Conservation (phyloP, 2,888 invertebrate species). For the Melinopterus prodromus region DNA sequence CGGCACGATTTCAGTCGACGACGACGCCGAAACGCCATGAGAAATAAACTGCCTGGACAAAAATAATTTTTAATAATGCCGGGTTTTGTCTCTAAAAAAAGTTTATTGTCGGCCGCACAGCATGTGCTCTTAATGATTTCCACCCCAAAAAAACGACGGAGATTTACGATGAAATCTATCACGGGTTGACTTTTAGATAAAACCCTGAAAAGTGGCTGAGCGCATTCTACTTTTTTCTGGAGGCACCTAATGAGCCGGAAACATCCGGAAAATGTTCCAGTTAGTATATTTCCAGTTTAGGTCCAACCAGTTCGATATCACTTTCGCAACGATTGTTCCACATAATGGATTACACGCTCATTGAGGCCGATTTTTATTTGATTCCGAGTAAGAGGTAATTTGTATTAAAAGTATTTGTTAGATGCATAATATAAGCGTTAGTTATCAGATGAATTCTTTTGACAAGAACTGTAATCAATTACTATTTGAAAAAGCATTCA, state of each 20-base stretch:
- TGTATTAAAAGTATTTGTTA: background rate
- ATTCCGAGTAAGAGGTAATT: background rate
- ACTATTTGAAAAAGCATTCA: no score
- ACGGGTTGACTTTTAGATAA: constrained; percentile 34
- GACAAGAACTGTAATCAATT: no score
- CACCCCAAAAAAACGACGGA: background rate
- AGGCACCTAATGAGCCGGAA: constrained; percentile 36
- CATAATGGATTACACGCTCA: background rate
- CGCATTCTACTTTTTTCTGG: constrained; percentile 33
- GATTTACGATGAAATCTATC: constrained; percentile 33
- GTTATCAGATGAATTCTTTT: no score
- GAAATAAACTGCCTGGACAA: background rate
- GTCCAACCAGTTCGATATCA: background rate
- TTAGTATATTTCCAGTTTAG: background rate
- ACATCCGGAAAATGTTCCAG: constrained; percentile 33
- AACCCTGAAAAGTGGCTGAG: constrained; percentile 34
- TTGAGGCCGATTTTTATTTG: background rate
- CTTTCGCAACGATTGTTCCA: constrained; percentile 4
- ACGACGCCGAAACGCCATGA: background rate
- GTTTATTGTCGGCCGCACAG: background rate
- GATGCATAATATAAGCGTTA: no score
- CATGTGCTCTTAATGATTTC: background rate
- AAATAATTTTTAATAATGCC: background rate
- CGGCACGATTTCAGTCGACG: background rate
- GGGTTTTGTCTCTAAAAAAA: background rate